These are phyloP conservation scores for Chloropsis cyanopogon DNA, from an alignment of 2,113 vertebrate genomes.

Conservation along the genomic window DNA sequence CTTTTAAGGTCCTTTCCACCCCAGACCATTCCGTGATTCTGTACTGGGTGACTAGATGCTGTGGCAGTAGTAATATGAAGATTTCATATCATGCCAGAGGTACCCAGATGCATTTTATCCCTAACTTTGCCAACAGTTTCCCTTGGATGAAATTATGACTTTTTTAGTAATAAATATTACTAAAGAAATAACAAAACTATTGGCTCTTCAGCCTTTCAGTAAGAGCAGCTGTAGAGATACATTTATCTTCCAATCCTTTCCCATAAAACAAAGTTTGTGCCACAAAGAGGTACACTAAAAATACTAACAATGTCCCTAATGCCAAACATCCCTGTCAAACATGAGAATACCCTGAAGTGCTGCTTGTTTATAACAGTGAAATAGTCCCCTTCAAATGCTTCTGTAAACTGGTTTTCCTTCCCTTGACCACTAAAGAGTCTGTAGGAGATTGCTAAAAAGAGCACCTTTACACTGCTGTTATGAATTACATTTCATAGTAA, in stretches of 20 bases:
- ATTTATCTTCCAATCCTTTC: not conserved
- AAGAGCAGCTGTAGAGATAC: not conserved
- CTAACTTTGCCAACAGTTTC: not conserved
- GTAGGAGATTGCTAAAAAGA: not conserved
- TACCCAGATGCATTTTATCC: not conserved
- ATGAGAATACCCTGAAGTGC: not conserved
- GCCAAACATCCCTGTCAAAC: not conserved
- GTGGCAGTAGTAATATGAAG: not conserved
- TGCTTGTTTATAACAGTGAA: not conserved
- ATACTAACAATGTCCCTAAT: not conserved
- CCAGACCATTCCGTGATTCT: not conserved
- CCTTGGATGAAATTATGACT: not conserved
- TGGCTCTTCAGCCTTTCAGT: not conserved
- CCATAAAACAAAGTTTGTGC: not conserved
- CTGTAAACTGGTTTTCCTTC: not conserved
- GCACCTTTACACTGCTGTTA: not conserved
- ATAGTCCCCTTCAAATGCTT: not conserved
- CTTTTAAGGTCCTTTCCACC: not conserved
- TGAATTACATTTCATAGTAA: not conserved
- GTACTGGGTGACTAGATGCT: not conserved
- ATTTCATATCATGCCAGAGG: not conserved
- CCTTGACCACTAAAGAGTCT: not conserved
- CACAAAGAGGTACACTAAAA: not conserved
- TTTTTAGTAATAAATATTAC: not conserved
- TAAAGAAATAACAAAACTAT: not conserved